These are phyloP conservation scores for Ormyrus rosae DNA, from an alignment of 2,888 invertebrate species.

Conservation along the genomic window DNA sequence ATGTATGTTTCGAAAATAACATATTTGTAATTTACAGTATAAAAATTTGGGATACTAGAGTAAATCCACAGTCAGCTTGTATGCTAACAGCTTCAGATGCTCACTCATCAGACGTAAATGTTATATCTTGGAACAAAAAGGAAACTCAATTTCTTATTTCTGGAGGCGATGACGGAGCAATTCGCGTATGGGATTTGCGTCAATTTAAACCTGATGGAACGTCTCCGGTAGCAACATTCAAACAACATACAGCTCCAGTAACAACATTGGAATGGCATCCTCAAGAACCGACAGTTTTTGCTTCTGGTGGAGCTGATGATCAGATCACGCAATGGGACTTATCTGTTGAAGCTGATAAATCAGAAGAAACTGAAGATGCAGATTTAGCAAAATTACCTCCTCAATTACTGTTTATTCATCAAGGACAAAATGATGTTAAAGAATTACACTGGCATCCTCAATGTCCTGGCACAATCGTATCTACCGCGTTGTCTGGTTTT, in stretches of 20 bases:
- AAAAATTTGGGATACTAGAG: constrained; percentile 96
- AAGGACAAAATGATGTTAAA: constrained; percentile 98
- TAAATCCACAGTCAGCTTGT: constrained; percentile 90
- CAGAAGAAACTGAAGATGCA: constrained; percentile 76
- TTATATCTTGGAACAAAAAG: constrained; percentile 96
- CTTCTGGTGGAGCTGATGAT: constrained; percentile 95
- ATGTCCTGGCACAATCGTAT: constrained; percentile 93
- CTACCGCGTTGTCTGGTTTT: constrained; percentile 96
- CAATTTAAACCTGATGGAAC: constrained; percentile 83
- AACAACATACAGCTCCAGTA: constrained; percentile 95
- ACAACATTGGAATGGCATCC: constrained; percentile 99
- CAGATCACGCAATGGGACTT: constrained; percentile 98
- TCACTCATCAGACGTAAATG: constrained; percentile 96
- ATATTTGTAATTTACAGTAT: constrained; percentile 78
- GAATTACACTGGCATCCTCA: constrained; percentile 99
- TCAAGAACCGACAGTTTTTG: constrained; percentile 93
- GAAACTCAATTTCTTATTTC: constrained; percentile 81
- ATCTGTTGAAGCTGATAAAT: constrained; percentile 88
- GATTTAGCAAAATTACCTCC: constrained; percentile 85
- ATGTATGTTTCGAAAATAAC: constrained; percentile 19
- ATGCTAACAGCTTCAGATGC: constrained; percentile 92
- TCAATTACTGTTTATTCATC: constrained; percentile 97
- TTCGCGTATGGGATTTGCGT: constrained; percentile 97
- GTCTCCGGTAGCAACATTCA: constrained; percentile 93
- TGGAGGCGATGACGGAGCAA: constrained; percentile 96